phyloP scores from a whole-genome alignment of 2,888 invertebrate species.

The Agonum fuliginosum region DNA sequence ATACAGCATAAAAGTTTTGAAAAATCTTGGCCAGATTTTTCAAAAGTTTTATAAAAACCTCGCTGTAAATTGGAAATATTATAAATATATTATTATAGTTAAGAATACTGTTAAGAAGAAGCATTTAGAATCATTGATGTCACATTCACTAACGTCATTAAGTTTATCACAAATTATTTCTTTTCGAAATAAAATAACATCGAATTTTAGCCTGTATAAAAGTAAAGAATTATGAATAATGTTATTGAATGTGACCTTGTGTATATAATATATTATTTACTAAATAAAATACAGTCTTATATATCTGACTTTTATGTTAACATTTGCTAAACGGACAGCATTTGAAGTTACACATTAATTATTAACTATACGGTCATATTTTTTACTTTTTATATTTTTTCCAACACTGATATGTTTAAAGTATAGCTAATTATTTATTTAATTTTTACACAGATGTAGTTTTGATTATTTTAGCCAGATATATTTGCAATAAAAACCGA shows the following conservation, averaged over 20 bases:
- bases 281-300: slow-evolving; percentile 47
- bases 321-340: slow-evolving; percentile 49
- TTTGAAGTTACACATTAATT: slow-evolving; percentile 35
- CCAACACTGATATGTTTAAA: slow-evolving; percentile 60
- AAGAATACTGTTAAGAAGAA: slow-evolving; percentile 57
- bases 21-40: neutral
- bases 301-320: slow-evolving; percentile 45
- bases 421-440: slow-evolving; percentile 54
- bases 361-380: slow-evolving; percentile 52
- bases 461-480: slow-evolving; percentile 56
- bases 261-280: slow-evolving; percentile 23
- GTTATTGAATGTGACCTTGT: slow-evolving; percentile 45
- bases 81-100: slow-evolving; percentile 52
- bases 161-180: slow-evolving; percentile 14
- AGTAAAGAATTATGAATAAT: neutral
- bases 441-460: slow-evolving; percentile 48
- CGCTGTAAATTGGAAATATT: slow-evolving; percentile 47
- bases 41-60: slow-evolving; percentile 28
- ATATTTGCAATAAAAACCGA: slow-evolving; percentile 45
- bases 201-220: neutral
- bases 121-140: slow-evolving; percentile 54
- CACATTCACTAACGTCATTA: slow-evolving; percentile 39
- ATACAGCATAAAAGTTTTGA: slow-evolving; percentile 28
- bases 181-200: no score
- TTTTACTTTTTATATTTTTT: slow-evolving; percentile 48